phyloP scores from a whole-genome alignment of 1,140 invertebrate genomes.

The Drosophila arawakana region DNA sequence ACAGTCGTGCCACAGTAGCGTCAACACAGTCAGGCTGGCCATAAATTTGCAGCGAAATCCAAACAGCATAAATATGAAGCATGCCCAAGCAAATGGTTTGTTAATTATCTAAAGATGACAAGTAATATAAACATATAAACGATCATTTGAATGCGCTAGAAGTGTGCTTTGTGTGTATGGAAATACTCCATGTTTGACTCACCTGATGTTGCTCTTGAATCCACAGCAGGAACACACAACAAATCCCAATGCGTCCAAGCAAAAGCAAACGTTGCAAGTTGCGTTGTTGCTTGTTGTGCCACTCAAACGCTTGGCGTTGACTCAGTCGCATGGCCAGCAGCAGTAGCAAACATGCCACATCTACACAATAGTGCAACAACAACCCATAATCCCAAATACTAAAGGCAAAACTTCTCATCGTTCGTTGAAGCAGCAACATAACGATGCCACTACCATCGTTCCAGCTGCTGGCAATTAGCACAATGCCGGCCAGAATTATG shows the following conservation, averaged over 20 bases:
- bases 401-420: slow-evolving; percentile 29
- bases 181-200: not conserved
- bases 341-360: slow-evolving; percentile 44
- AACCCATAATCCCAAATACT: slow-evolving; percentile 19
- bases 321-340: slow-evolving; percentile 22
- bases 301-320: slow-evolving; percentile 1
- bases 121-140: not conserved
- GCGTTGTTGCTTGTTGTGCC: not conserved
- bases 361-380: slow-evolving; percentile 33
- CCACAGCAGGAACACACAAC: slow-evolving; percentile 30
- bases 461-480: slow-evolving; percentile 10
- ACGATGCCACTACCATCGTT: slow-evolving; percentile 19
- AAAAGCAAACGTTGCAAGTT: slow-evolving; percentile 27
- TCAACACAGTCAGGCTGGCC: slow-evolving; percentile 4
- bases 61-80: slow-evolving; percentile 7
- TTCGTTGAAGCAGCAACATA: slow-evolving; percentile 37
- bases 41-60: slow-evolving; percentile 32
- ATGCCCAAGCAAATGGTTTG: slow-evolving; percentile 1
- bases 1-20: slow-evolving; percentile 23
- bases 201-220: slow-evolving; percentile 16
- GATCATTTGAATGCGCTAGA: not conserved
- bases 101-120: slow-evolving; percentile 10
- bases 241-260: slow-evolving; percentile 33
- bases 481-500: slow-evolving; percentile 7
- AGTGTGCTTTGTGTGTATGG: too few species aligned